Evolutionary conservation across 1,140 invertebrate species (phyloP).

Genomic region (Zaprionus ornatus): DNA sequence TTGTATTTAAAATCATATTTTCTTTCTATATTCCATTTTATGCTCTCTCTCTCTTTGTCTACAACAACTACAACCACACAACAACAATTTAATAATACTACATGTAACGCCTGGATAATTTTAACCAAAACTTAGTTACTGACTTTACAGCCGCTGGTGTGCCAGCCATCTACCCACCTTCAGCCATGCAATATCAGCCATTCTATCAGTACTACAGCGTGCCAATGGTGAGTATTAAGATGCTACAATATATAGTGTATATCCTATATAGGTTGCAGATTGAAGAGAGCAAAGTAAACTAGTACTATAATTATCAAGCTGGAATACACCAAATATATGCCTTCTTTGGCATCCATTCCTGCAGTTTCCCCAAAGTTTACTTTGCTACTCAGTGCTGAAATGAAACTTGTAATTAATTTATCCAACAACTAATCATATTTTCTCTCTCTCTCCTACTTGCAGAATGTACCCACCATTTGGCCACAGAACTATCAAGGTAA

Average conservation of each 20-base stretch:
- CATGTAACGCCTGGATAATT: conserved; percentile 52
- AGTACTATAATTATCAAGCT: too few species aligned
- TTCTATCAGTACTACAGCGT: conserved; percentile 84
- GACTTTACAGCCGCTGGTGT: conserved; percentile 83
- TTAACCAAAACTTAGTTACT: conserved; percentile 78
- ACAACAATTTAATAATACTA: conserved; percentile 27
- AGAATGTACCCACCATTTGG: conserved; percentile 84
- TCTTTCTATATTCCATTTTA: conserved; percentile 66
- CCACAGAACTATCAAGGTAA: conserved; percentile 84
- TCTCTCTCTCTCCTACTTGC: conserved; percentile 4
- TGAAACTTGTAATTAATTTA: not conserved
- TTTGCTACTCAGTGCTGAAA: not conserved
- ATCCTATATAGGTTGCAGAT: not conserved
- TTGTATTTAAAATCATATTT: conserved; percentile 58
- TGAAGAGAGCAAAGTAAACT: not conserved
- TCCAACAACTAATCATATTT: not conserved
- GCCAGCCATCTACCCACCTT: conserved; percentile 84
- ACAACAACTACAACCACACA: conserved; percentile 42
- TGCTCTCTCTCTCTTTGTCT: conserved; percentile 52
- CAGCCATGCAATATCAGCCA: conserved; percentile 84
- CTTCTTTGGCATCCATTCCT: not conserved
- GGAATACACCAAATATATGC: too few species aligned
- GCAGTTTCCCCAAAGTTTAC: not conserved
- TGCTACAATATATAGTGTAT: not conserved
- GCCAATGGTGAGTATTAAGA: conserved; percentile 81